Evolutionary conservation across 2,888 invertebrate genomes (phyloP).

Genomic region (Lamellibrachia columna): DNA sequence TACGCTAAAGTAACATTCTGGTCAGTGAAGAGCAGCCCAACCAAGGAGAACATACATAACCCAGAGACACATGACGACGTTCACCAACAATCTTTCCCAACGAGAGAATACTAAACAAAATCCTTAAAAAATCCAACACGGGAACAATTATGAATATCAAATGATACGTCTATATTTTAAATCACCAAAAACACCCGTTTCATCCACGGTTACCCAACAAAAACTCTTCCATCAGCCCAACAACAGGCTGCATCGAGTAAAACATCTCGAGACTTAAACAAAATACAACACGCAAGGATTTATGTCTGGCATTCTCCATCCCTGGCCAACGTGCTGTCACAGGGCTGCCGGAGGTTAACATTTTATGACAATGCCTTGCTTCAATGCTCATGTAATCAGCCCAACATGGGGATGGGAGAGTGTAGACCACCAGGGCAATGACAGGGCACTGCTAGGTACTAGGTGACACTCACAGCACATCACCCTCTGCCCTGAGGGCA

Average conservation of each 20-base stretch:
- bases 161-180: too few species aligned
- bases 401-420: not conserved
- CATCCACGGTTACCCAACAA: not conserved
- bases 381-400: not conserved
- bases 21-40: not conserved
- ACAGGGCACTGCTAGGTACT: conserved; percentile 6
- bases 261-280: too few species aligned
- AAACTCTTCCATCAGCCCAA: not conserved
- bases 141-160: too few species aligned
- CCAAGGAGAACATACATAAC: not conserved
- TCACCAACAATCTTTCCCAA: not conserved
- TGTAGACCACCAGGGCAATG: not conserved
- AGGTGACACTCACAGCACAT: not conserved
- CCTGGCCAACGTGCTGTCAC: not conserved
- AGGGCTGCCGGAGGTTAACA: not conserved
- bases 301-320: not conserved
- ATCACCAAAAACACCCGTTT: not conserved
- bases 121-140: not conserved
- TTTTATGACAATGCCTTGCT: not conserved
- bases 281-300: not conserved
- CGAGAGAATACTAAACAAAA: not conserved
- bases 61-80: not conserved
- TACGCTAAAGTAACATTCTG: not conserved
- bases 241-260: too few species aligned
- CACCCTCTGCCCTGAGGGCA: conserved; percentile 6